These are phyloP conservation scores for Pangasius mekongensis DNA, from an alignment of 2,797 vertebrate species.

Conservation along the genomic window DNA sequence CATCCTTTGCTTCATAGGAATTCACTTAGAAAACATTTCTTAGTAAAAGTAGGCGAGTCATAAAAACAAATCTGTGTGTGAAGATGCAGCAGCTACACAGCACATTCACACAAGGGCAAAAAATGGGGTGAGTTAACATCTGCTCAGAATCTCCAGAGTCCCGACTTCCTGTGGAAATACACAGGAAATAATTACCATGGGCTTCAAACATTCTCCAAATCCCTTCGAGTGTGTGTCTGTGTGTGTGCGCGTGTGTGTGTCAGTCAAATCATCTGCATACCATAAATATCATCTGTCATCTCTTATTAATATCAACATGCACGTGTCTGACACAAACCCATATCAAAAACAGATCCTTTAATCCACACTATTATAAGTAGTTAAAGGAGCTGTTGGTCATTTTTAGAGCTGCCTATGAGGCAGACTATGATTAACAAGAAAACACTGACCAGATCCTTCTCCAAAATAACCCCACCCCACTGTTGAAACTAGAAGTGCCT, in stretches of 20 bases:
- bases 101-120: constrained; percentile 11
- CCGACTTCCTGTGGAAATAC: constrained; percentile 18
- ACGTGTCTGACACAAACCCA: not conserved
- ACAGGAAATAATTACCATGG: constrained; percentile 24
- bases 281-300: constrained; percentile 11
- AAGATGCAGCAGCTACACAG: not conserved
- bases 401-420: not conserved
- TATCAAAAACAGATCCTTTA: not conserved
- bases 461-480: not conserved
- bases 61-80: constrained; percentile 5
- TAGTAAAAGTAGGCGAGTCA: not conserved
- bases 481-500: not conserved
- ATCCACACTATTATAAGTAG: not conserved
- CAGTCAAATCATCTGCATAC: constrained; percentile 1
- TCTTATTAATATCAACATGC: not conserved
- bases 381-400: constrained; percentile 3
- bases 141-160: constrained; percentile 11
- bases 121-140: not conserved
- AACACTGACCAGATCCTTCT: not conserved
- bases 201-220: not conserved
- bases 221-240: not conserved
- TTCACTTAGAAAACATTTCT: not conserved
- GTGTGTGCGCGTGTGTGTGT: not conserved
- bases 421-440: not conserved
- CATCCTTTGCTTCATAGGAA: constrained; percentile 1